Conservation (phyloP, 2,888 invertebrate genomes). For the Isoperla grammatica region DNA sequence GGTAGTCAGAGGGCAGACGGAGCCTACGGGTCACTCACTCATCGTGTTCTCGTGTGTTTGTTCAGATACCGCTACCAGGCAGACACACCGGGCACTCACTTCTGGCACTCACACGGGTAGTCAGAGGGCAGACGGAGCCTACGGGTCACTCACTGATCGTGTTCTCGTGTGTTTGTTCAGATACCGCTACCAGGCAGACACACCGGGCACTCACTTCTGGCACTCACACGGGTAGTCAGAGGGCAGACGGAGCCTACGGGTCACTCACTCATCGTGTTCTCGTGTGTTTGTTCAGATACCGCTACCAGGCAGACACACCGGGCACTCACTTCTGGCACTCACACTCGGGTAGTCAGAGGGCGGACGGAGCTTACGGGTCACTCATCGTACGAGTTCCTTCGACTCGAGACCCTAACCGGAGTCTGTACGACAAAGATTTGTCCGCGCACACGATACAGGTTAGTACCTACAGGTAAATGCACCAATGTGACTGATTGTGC, state of each 20-base stretch:
- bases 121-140: conserved; percentile 81
- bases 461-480: no score
- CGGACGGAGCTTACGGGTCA: conserved; percentile 77
- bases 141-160: conserved; percentile 61
- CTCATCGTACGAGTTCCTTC: conserved; percentile 66
- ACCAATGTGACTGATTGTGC: no score
- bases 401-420: conserved; percentile 55
- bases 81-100: conserved; percentile 68
- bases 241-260: conserved; percentile 81
- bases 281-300: conserved; percentile 32
- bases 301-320: conserved; percentile 62
- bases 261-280: conserved; percentile 49
- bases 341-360: conserved; percentile 70
- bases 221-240: conserved; percentile 72
- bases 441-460: conserved; percentile 61
- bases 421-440: conserved; percentile 73
- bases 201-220: conserved; percentile 81
- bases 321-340: conserved; percentile 88
- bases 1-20: conserved; percentile 82
- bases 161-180: no score
- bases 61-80: conserved; percentile 71
- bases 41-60: no score
- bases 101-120: conserved; percentile 57
- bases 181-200: conserved; percentile 65
- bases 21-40: conserved; percentile 70